phyloP scores from a whole-genome alignment of 2,797 vertebrate genomes.

The Lates japonicus region DNA sequence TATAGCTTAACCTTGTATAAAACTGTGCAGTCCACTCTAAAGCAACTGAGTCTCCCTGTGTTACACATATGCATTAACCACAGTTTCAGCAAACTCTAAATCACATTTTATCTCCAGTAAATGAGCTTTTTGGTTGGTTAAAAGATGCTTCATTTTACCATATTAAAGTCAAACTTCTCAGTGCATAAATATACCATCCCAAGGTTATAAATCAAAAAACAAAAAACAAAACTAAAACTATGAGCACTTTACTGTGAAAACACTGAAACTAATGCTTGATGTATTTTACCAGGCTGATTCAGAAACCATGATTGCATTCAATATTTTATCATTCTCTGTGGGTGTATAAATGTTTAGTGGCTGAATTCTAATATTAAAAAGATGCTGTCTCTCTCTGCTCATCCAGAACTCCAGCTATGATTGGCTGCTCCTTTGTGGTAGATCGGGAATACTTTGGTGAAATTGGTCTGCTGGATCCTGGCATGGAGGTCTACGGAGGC shows the following conservation, averaged over 20 bases:
- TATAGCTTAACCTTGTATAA: not conserved
- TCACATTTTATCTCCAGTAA: not conserved
- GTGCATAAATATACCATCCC: not conserved
- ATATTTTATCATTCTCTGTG: slow-evolving; percentile 15
- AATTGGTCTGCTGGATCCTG: slow-evolving; percentile 96
- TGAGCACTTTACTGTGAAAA: not conserved
- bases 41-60: not conserved
- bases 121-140: not conserved
- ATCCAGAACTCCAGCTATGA: slow-evolving; percentile 97
- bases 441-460: slow-evolving; percentile 97
- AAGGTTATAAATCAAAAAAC: not conserved
- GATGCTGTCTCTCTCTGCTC: slow-evolving; percentile 30
- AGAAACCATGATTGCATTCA: slow-evolving; percentile 4
- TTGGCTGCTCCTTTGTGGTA: slow-evolving; percentile 98
- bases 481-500: slow-evolving; percentile 98
- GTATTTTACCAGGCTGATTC: not conserved
- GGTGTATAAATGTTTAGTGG: not conserved
- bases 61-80: not conserved
- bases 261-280: not conserved
- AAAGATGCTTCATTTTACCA: not conserved
- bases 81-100: not conserved
- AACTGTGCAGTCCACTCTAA: not conserved
- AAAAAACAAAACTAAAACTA: not conserved
- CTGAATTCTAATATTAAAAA: slow-evolving; percentile 22
- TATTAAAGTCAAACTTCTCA: not conserved